Evolutionary conservation across 2,113 vertebrate genomes (phyloP), one percentile per base, ranked within the genome.

Genomic region (Rhea americana): DNA sequence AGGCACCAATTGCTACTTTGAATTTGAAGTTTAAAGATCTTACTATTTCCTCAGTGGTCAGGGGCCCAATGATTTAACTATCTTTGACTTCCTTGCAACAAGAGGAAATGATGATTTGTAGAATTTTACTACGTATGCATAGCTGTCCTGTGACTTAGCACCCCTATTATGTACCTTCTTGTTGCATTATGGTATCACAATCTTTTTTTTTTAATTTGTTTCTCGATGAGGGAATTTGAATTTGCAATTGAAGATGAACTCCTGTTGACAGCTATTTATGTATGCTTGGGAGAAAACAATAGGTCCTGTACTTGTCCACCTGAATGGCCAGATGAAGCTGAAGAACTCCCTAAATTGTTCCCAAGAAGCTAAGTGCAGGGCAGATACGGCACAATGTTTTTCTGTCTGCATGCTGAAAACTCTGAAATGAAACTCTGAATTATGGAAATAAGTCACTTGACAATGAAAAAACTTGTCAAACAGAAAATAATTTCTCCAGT

Each of bases 81-180:
- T 28, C 35, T 11, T 62, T 37, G 2, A 47, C 32, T 62, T 80
- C 55, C 77, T 37, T 82, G 32, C 20, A 74, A 24, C 35, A 62
- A 37, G 45, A 82, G 13, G 43, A 80, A 68, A 32, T 1, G 28
- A 48, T 53, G 85, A 15, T 10, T 47, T 55, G 28, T 25, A 43
- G 53, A 48, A 82, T 20, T n/a, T 47, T 9, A n/a, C 39, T 1
- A 0, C 3, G 21, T 7, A 19, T 0, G 7, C 19, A 15, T 6
- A 50, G 28, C 39, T 65, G 50, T 35, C 74, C 55, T 89, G 43
- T 77, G 63, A 35, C 55, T 50, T 20, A 66, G 35, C 28, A 76
- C 28, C 8, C 58, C 43, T 41, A 7, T 6, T 21, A 74, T 62
- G 8, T 1, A 21, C 7, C 53, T 89, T 25, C 58, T 2, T 62